Evolutionary conservation across 2,797 vertebrate species (phyloP), one percentile per base, ranked within the genome.

Genomic region (Lates japonicus): DNA sequence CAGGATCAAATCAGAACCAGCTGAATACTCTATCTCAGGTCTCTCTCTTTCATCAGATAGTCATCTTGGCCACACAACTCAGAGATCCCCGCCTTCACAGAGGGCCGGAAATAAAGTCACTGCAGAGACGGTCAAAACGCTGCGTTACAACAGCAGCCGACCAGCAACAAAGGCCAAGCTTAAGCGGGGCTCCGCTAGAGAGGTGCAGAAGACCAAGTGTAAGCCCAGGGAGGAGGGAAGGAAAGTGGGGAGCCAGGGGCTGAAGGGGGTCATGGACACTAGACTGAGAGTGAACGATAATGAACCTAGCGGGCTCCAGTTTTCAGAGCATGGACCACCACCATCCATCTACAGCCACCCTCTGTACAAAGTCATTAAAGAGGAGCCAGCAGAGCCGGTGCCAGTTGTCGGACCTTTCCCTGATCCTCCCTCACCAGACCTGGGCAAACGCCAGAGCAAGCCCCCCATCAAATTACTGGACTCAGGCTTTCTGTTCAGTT

Each of bases 361-460:
- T 46, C 82, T 96, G 59, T 96, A 96, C 74, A 95, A 89, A 92
- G 93, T 93, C 35, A 96, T 96, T 79, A 96, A 96, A 88, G 94
- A 96, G 82, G 95, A 96, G 83, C 96, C 96, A 9, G 92, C 92
- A 16, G 96, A 96, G 0, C 95, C 94, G 0, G 64, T 96, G 65
- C 94, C 95, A 1, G 87, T 95, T 31, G 93, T 55, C 1, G 84
- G 57, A 31, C 76, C 88, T 1, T 95, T 94, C 60, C 67, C 90
- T 2, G 91, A 92, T 19, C 90, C 91, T n/a, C 92, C 95, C 4
- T 89, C 90, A 7, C 93, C 93, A 1, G 95, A 95, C 76, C 78
- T 96, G 68, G 96, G 96, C 41, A 96, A 96, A 80, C 95, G 96
- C 35, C 95, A 95, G 90, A 96, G 95, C 91, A 96, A 96, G 77